phyloP scores from a whole-genome alignment of 2,113 vertebrate genomes.

The Notothenia rossii region DNA sequence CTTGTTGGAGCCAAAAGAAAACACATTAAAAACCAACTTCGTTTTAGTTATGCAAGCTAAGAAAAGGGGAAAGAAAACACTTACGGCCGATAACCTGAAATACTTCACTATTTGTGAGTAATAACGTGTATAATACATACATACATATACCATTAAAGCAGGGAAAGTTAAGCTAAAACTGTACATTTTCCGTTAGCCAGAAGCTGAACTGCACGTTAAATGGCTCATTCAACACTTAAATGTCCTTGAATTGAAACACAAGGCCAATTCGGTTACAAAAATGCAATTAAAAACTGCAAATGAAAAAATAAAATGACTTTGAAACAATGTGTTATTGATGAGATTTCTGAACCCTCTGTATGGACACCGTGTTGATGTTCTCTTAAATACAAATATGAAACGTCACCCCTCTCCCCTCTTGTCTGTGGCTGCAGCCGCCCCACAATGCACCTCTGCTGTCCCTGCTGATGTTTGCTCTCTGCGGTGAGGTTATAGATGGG shows the following conservation, averaged over 20 bases:
- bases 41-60: background rate
- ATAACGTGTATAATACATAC: too few species aligned
- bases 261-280: too few species aligned
- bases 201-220: constrained; percentile 10
- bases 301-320: too few species aligned
- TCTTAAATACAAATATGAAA: too few species aligned
- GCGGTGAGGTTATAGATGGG: constrained; percentile 48
- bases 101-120: background rate
- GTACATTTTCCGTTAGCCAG: constrained; percentile 27
- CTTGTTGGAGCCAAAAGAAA: background rate
- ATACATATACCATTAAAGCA: background rate
- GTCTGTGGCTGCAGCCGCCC: constrained; percentile 50
- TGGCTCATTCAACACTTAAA: background rate
- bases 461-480: constrained; percentile 67
- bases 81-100: background rate
- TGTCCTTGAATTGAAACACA: background rate
- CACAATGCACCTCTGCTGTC: constrained; percentile 68
- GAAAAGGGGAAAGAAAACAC: background rate
- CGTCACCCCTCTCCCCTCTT: constrained; percentile 3
- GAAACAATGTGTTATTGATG: too few species aligned
- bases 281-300: too few species aligned
- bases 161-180: background rate
- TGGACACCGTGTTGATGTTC: too few species aligned
- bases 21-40: background rate
- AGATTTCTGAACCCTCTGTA: too few species aligned